Percentiles rank a stretch among this genome's conserved stretches.
These are phyloP conservation scores for Cryptoblepharus egeriae DNA, from an alignment of 2,797 vertebrate species.

Conservation along the genomic window DNA sequence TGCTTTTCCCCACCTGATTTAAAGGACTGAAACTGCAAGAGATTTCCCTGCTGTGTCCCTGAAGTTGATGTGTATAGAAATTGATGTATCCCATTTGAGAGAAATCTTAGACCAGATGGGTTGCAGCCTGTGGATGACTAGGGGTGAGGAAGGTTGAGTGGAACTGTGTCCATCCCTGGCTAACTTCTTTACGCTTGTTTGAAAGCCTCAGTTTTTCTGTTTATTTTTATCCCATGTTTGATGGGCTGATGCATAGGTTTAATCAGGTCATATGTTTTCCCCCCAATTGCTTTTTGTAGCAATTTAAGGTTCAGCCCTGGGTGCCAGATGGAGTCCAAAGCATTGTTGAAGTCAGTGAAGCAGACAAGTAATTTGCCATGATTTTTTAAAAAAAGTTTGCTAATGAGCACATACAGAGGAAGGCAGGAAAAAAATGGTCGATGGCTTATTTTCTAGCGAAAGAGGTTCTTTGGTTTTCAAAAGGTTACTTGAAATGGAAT, in stretches of 20 bases:
- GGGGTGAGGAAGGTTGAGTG: background rate
- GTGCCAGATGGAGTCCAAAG: slow-evolving; percentile 46
- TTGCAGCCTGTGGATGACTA: background rate
- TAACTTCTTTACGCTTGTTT: slow-evolving; percentile 16
- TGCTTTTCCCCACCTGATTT: background rate
- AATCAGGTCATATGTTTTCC: slow-evolving; percentile 33
- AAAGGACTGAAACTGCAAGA: background rate
- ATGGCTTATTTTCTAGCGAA: background rate
- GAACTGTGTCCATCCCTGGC: background rate
- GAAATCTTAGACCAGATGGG: background rate
- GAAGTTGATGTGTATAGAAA: background rate
- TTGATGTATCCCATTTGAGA: background rate
- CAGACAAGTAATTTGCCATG: slow-evolving; percentile 22
- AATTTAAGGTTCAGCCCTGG: slow-evolving; percentile 37
- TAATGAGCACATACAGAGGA: slow-evolving; percentile 19
- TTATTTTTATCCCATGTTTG: slow-evolving; percentile 40
- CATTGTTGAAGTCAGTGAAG: slow-evolving; percentile 29
- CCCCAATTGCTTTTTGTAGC: slow-evolving; percentile 28
- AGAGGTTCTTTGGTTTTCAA: background rate
- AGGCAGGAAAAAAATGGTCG: background rate
- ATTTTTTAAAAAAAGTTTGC: slow-evolving; percentile 25
- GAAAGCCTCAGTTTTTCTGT: slow-evolving; percentile 20
- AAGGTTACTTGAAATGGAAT: background rate
- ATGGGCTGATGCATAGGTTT: slow-evolving; percentile 39
- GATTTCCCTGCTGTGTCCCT: background rate